Evolutionary conservation across 2,797 vertebrate species (phyloP).

Genomic region (Sphenopsis melanotis): DNA sequence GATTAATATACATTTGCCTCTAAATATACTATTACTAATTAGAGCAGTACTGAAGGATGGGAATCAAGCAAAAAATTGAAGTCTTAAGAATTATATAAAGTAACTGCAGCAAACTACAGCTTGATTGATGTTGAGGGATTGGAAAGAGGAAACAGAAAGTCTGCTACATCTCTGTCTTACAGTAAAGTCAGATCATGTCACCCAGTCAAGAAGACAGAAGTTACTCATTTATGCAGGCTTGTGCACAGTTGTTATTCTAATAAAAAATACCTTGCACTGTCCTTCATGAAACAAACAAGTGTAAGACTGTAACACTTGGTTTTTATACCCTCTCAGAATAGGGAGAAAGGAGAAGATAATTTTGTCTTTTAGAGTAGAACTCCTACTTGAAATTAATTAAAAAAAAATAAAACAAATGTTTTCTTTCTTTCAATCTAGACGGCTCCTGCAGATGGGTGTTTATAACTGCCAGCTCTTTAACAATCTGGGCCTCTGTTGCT

Average conservation of each 20-base stretch:
- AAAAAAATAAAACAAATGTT: not conserved
- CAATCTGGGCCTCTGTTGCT: conserved; percentile 97
- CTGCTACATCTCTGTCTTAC: not conserved
- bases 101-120: not conserved
- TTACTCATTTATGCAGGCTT: not conserved
- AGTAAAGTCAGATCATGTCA: not conserved
- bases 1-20: not conserved
- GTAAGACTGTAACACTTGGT: not conserved
- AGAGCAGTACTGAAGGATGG: not conserved
- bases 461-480: conserved; percentile 98
- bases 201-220: not conserved
- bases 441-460: conserved; percentile 96
- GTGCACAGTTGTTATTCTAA: not conserved
- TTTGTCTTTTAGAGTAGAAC: not conserved
- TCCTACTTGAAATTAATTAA: not conserved
- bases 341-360: not conserved
- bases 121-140: not conserved
- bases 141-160: not conserved
- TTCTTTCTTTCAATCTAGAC: conserved; percentile 75
- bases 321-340: not conserved
- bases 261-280: not conserved
- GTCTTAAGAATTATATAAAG: not conserved
- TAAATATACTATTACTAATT: not conserved
- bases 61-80: not conserved
- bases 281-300: not conserved